A percentile compares a stretch with the other conserved stretches of the same genome.
These are phyloP conservation scores for Sciurus niger DNA, from an alignment of 2,113 vertebrate genomes.

Conservation along the genomic window DNA sequence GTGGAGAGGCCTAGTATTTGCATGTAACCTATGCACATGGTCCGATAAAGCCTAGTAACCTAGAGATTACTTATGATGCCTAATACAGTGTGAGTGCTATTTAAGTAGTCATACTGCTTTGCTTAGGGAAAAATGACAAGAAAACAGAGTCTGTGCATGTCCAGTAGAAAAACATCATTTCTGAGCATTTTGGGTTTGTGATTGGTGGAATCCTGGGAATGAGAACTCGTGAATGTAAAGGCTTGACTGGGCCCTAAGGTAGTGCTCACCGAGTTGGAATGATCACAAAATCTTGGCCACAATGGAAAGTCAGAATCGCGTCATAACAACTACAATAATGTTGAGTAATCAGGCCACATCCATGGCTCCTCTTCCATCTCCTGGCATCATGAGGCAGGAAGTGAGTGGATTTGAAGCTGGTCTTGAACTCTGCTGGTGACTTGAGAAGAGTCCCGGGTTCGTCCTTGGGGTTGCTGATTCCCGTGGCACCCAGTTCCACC, in stretches of 20 bases:
- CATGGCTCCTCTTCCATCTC: neutral
- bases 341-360: neutral
- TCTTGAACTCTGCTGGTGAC: neutral
- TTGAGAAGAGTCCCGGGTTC: neutral
- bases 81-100: no score
- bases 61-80: neutral
- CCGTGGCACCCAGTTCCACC: neutral
- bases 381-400: neutral
- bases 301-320: neutral
- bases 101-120: neutral
- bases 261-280: neutral
- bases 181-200: neutral
- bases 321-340: neutral
- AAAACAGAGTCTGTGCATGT: neutral
- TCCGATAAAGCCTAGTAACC: neutral
- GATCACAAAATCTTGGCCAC: neutral
- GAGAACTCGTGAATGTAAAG: no score
- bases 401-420: neutral
- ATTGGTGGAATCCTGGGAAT: neutral
- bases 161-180: neutral
- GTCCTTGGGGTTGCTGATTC: neutral
- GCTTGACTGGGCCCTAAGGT: no score
- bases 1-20: neutral
- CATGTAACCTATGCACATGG: no score
- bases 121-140: neutral